Evolutionary conservation across 2,888 invertebrate species (phyloP), one percentile per base, ranked within the genome.

Genomic region (Meteorus cinctellus): DNA sequence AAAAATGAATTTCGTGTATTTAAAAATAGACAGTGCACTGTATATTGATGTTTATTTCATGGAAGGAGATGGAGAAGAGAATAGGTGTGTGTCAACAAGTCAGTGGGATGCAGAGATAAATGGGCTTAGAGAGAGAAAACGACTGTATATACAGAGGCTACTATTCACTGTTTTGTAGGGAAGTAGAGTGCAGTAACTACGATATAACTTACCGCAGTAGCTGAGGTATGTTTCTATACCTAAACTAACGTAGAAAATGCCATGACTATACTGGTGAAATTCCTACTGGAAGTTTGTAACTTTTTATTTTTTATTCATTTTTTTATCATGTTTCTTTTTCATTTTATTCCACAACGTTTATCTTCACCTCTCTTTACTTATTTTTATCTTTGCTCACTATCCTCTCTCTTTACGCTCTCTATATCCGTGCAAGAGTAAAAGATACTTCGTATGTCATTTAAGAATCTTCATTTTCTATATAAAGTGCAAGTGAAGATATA

Each of bases 281-380:
- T 48, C n/a, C 48, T 41, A n/a, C 48, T n/a, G 48, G 3, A n/a
- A 48, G 48, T 48, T 48, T 48, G n/a, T 48, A 48, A 48, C 48
- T 60, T 60, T 27, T 29, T 60, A 59, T 45, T 63, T 29, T 72
- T 45, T 29, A 29, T 72, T 72, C 51, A 29, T 72, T 72, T 65
- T 48, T 48, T 48, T 63, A 63, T 48, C 62, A 24, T 45, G 16
- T 48, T 29, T 24, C 48, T 29, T 48, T 48, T 55, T 16, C 27
- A 27, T 67, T 67, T 29, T 68, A 51, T 65, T 14, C n/a, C 65
- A 14, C 59, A 34, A 59, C 59, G 59, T 70, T 65, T 51, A 34
- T 31, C 31, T 29, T 51, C 55, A 19, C 27, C 55, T 55, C 19
- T 48, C 19, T 55, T n/a, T 55, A 31, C 31, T 36, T 69, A 19